phyloP scores from a whole-genome alignment of 2,113 vertebrate genomes.

The Xenotilapia leptura region DNA sequence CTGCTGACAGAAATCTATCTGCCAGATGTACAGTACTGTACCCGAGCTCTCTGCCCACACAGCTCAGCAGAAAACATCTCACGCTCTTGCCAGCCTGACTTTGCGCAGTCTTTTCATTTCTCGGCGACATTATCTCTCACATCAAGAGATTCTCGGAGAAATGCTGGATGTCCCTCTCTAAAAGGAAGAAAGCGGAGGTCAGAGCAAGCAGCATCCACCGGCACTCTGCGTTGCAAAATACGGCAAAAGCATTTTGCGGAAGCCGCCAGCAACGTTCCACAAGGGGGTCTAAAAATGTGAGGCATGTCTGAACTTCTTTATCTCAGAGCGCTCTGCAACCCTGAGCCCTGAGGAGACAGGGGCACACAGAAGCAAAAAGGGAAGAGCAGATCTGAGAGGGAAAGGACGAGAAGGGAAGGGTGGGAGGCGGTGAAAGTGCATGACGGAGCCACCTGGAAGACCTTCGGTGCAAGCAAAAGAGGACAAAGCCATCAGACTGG shows the following conservation, averaged over 20 bases:
- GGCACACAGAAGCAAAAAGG: not conserved
- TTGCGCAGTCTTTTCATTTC: slow-evolving; percentile 44
- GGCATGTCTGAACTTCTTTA: slow-evolving; percentile 71
- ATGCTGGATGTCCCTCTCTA: not conserved
- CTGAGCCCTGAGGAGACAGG: slow-evolving; percentile 41
- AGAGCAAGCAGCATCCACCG: not conserved
- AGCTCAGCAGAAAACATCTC: slow-evolving; percentile 65
- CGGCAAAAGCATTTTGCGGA: slow-evolving; percentile 21
- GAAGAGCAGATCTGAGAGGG: slow-evolving; percentile 8
- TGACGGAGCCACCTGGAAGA: slow-evolving; percentile 76
- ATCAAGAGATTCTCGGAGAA: slow-evolving; percentile 27
- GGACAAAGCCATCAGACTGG: slow-evolving; percentile 84
- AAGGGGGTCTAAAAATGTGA: slow-evolving; percentile 69
- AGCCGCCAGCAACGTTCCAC: slow-evolving; percentile 55
- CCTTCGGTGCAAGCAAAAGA: slow-evolving; percentile 71
- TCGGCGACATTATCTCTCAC: slow-evolving; percentile 44
- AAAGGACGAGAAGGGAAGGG: slow-evolving; percentile 17
- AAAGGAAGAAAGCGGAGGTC: slow-evolving; percentile 4
- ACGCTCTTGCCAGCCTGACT: slow-evolving; percentile 34
- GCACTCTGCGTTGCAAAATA: not conserved
- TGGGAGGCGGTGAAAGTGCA: slow-evolving; percentile 56
- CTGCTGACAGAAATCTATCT: slow-evolving; percentile 76
- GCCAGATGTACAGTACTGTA: slow-evolving; percentile 67
- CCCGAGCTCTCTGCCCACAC: slow-evolving; percentile 54
- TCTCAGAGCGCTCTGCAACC: slow-evolving; percentile 54